Conservation (phyloP, 2,888 invertebrate species). For the Loripinus fragilis region DNA sequence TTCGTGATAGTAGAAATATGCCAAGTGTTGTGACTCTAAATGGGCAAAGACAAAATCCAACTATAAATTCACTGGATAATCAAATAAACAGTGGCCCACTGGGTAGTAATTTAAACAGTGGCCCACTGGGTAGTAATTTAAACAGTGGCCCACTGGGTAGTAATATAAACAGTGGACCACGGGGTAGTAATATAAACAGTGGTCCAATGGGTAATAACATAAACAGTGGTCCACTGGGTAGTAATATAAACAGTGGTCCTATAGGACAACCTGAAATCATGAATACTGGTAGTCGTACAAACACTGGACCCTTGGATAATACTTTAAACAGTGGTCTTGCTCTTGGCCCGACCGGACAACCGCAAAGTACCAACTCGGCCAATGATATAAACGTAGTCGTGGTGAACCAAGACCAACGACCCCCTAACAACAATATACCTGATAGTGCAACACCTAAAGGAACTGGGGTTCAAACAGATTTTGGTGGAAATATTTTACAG, state of each 20-base stretch:
- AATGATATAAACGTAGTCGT: neutral
- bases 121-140: too few relatives aligned
- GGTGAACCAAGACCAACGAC: neutral
- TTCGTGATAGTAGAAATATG: neutral
- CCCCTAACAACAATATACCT: neutral
- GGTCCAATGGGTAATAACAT: too few relatives aligned
- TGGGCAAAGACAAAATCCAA: neutral
- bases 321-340: neutral
- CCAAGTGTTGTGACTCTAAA: constrained; percentile 3
- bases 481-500: neutral
- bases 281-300: neutral
- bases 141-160: too few relatives aligned
- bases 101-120: too few relatives aligned
- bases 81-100: too few relatives aligned
- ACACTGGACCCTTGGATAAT: too few relatives aligned
- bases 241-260: too few relatives aligned
- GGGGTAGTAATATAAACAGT: too few relatives aligned
- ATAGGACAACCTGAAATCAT: neutral
- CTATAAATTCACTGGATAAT: neutral
- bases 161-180: too few relatives aligned
- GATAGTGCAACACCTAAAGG: neutral
- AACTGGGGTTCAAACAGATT: neutral
- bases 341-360: neutral
- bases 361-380: neutral
- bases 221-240: too few relatives aligned